phyloP scores from a whole-genome alignment of 2,113 vertebrate species.

The Rhynchopsitta pachyrhyncha region DNA sequence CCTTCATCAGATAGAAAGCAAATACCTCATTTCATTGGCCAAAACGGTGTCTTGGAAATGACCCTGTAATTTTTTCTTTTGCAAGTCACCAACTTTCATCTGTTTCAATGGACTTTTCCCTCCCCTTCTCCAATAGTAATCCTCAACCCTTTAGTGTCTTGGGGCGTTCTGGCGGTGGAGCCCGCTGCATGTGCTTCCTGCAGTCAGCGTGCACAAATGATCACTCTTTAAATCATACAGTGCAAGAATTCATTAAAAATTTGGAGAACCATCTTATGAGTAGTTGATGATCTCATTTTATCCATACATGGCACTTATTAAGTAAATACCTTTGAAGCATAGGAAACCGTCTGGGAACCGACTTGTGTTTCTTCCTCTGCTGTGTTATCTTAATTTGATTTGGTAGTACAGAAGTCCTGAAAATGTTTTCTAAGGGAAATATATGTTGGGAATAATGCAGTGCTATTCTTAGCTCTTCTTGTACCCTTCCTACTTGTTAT shows the following conservation, averaged over 20 bases:
- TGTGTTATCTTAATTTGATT: slow-evolving; percentile 31
- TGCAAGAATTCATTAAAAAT: slow-evolving; percentile 46
- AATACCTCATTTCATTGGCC: background rate
- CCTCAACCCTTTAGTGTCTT: background rate
- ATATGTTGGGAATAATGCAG: background rate
- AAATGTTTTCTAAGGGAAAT: slow-evolving; percentile 7
- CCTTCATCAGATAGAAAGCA: slow-evolving; percentile 44
- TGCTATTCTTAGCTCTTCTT: slow-evolving; percentile 16
- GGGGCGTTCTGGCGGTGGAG: background rate
- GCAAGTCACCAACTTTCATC: background rate
- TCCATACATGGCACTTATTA: slow-evolving; percentile 45
- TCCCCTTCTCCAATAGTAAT: background rate
- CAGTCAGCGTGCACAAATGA: background rate
- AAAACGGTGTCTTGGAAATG: background rate
- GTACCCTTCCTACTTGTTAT: background rate
- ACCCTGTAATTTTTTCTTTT: background rate
- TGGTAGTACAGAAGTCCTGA: slow-evolving; percentile 20
- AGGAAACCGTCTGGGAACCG: background rate
- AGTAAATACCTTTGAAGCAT: slow-evolving; percentile 49
- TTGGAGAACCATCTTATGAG: slow-evolving; percentile 34
- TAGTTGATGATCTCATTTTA: slow-evolving; percentile 58
- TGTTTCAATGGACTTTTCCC: background rate
- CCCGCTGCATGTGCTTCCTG: background rate
- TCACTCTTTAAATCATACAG: slow-evolving; percentile 7
- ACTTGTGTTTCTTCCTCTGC: slow-evolving; percentile 34